phyloP scores from a whole-genome alignment of 2,888 invertebrate genomes.

The Drosophila mettleri region DNA sequence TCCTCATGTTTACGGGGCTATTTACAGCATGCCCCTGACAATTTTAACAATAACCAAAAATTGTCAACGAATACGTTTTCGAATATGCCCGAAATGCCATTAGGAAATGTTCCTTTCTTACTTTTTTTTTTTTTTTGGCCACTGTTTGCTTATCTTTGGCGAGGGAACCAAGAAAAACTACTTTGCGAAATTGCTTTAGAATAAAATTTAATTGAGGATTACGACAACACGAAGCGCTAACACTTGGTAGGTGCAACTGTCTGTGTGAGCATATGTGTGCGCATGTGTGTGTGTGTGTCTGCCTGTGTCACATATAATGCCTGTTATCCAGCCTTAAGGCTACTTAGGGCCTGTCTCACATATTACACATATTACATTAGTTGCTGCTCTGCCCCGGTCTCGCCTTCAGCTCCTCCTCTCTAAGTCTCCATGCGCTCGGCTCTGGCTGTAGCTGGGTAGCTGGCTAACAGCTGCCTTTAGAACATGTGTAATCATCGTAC shows the following conservation, averaged over 20 bases:
- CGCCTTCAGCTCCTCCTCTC: conserved; percentile 19
- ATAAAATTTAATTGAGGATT: conserved; percentile 83
- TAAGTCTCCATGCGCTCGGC: background rate
- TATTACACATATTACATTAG: conserved; percentile 78
- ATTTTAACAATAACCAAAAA: conserved; percentile 72
- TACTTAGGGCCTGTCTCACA: conserved; percentile 81
- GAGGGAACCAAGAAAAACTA: conserved; percentile 66
- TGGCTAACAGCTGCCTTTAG: conserved; percentile 59
- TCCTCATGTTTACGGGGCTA: conserved; percentile 81
- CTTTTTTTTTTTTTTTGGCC: no score
- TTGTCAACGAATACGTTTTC: conserved; percentile 45
- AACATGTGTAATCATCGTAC: conserved; percentile 79
- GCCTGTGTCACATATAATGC: conserved; percentile 69
- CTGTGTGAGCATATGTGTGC: conserved; percentile 17
- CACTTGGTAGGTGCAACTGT: conserved; percentile 32
- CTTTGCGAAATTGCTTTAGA: conserved; percentile 81
- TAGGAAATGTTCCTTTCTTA: conserved; percentile 41
- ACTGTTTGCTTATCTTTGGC: conserved; percentile 71
- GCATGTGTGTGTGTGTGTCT: conserved; percentile 20
- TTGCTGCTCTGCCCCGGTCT: conserved; percentile 39
- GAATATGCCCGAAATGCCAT: conserved; percentile 53
- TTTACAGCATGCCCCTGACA: conserved; percentile 73
- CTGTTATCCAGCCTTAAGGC: conserved; percentile 80
- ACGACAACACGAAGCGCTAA: conserved; percentile 54
- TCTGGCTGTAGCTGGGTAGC: conserved; percentile 1